Conservation (phyloP, 2,797 vertebrate species). For the Labroides dimidiatus region DNA sequence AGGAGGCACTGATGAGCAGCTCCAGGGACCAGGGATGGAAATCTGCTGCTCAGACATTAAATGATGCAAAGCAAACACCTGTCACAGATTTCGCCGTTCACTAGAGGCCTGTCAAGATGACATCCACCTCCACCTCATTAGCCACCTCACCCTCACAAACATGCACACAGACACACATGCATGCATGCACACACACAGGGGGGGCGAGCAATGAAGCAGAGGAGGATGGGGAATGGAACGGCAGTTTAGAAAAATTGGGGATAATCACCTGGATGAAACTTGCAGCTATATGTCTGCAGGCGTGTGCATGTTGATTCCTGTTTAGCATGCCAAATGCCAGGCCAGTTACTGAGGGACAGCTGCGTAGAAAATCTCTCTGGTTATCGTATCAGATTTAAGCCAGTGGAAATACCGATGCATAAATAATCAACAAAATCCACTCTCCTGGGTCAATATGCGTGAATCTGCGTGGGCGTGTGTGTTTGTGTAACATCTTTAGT, state of each 20-base stretch:
- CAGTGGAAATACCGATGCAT: slow-evolving; percentile 20
- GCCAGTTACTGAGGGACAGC: not conserved
- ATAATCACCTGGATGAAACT: not conserved
- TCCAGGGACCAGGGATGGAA: slow-evolving; percentile 27
- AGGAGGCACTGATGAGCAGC: slow-evolving; percentile 27
- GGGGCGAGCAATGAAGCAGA: not conserved
- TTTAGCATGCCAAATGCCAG: not conserved
- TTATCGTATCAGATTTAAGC: slow-evolving; percentile 11
- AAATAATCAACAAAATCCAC: slow-evolving; percentile 19
- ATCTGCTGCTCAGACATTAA: slow-evolving; percentile 32
- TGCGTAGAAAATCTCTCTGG: slow-evolving; percentile 1
- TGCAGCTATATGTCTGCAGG: not conserved
- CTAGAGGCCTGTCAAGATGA: slow-evolving; percentile 25
- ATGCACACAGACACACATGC: not conserved
- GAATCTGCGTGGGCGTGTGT: too few relatives aligned
- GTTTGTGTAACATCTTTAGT: not conserved
- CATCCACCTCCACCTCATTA: slow-evolving; percentile 20
- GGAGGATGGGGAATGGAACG: too few relatives aligned
- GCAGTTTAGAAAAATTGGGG: not conserved
- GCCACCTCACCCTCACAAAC: not conserved
- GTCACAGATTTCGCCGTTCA: slow-evolving; percentile 19
- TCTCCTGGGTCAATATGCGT: not conserved
- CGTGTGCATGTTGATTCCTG: not conserved
- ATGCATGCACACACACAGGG: too few relatives aligned
- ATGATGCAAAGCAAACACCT: slow-evolving; percentile 24